Conservation (phyloP, 2,113 vertebrate genomes). For the Platichthys flesus region DNA sequence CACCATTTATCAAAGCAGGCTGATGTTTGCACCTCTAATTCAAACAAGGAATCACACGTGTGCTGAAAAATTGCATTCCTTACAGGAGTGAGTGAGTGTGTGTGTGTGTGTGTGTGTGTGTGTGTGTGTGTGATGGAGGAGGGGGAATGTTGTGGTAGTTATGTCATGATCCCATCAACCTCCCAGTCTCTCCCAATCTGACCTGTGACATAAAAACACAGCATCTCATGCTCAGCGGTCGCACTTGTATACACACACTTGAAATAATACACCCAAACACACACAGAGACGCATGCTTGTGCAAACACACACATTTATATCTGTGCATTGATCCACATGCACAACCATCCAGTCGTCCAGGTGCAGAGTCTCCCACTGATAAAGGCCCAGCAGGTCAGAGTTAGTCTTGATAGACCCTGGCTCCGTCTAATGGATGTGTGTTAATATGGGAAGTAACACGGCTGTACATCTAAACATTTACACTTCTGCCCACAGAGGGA, state of each 20-base stretch:
- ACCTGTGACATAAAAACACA: constrained; percentile 60
- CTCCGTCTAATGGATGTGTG: constrained; percentile 51
- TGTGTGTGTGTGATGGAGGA: constrained; percentile 16
- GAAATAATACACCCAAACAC: neutral
- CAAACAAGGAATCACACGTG: constrained; percentile 72
- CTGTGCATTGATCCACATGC: neutral
- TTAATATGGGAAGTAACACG: constrained; percentile 72
- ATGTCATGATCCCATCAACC: constrained; percentile 64
- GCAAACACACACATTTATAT: neutral
- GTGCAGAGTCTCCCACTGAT: constrained; percentile 70
- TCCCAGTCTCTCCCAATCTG: constrained; percentile 53
- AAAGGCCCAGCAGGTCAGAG: constrained; percentile 59
- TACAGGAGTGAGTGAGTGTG: neutral
- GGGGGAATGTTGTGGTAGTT: constrained; percentile 46
- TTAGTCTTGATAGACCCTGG: constrained; percentile 34
- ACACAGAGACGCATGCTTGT: neutral
- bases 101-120: constrained; percentile 5
- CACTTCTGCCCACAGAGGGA: constrained; percentile 33
- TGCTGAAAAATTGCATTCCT: constrained; percentile 79
- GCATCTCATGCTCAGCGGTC: constrained; percentile 27
- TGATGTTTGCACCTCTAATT: constrained; percentile 76
- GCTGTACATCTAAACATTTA: constrained; percentile 76
- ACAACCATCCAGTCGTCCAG: constrained; percentile 47
- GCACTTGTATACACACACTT: constrained; percentile 2
- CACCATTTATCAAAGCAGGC: constrained; percentile 72